These are phyloP conservation scores for Notodonta ziczac DNA, from an alignment of 2,888 invertebrate genomes.

Conservation along the genomic window DNA sequence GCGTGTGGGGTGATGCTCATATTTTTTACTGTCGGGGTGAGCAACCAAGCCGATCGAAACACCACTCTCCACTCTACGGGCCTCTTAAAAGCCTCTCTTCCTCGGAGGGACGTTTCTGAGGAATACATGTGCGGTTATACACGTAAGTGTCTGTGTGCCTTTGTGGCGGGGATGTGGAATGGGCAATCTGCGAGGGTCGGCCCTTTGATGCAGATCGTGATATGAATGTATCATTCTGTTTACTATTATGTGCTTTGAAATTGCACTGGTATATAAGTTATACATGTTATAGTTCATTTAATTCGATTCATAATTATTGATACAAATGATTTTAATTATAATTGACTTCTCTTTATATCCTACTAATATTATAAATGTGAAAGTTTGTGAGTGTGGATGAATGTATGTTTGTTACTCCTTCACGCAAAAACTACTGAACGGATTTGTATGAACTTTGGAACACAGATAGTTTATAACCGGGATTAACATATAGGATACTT, in stretches of 20 bases:
- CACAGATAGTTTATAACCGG: too few species aligned
- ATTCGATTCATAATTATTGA: too few species aligned
- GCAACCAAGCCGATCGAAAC: constrained; percentile 83
- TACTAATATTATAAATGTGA: too few species aligned
- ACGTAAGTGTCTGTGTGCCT: constrained; percentile 67
- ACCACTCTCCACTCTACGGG: constrained; percentile 80
- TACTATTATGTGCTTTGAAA: not conserved
- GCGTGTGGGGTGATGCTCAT: constrained; percentile 70
- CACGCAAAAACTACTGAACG: too few species aligned
- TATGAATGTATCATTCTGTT: constrained; percentile 29
- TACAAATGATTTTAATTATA: too few species aligned
- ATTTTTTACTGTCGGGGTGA: constrained; percentile 85
- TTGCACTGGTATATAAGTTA: too few species aligned
- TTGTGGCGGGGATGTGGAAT: constrained; percentile 55
- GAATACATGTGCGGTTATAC: constrained; percentile 66
- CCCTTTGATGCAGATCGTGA: constrained; percentile 41
- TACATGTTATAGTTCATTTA: too few species aligned
- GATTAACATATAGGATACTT: too few species aligned
- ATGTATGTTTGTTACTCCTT: too few species aligned
- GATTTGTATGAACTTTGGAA: too few species aligned
- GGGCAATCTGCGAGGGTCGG: constrained; percentile 49
- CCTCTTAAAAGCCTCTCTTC: constrained; percentile 79
- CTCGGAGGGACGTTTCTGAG: constrained; percentile 67
- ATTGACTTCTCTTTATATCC: too few species aligned
- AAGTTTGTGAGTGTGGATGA: too few species aligned